Evolutionary conservation across 2,888 invertebrate genomes (phyloP), one percentile per base, ranked within the genome.

Genomic region (Stictocephala bisonia): DNA sequence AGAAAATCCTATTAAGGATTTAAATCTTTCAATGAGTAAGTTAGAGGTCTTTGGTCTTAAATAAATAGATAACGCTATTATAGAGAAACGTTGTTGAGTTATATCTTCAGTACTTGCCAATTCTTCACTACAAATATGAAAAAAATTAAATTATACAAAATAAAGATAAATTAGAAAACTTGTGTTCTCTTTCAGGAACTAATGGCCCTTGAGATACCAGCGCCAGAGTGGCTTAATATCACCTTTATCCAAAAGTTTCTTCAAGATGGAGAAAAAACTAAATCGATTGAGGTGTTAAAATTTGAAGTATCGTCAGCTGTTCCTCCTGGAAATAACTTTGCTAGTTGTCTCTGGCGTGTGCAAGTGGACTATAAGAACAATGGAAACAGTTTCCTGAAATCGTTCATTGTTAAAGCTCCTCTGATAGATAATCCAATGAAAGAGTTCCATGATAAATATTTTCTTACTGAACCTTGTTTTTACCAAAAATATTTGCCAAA

Each of bases 391-490:
- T 1, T 22, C 13, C 1, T 67, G 1, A 20, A 67, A 20, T 67
- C 67, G 20, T 22, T 69, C n/a, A 67, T 67, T 4, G 9, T 67
- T 3, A 67, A 67, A 50, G 40, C 67, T 11, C 27, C 40, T 41
- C 20, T 66, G 2, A 48, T 50, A 18, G 13, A 67, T 7, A 27
- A 50, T 15, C 27, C 7, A 22, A 7, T 44, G 29, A 67, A 67
- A 18, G 67, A 44, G 4, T 7, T 50, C 27, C 6, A 48, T 7
- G 29, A 50, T 6, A 40, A 22, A 9, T 18, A 15, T 44, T n/a
- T 44, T 3, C 15, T 15, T 48, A 50, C 20, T 7, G 67, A 67
- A 26, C 18, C 24, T 18, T 6, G 18, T 13, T 67, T 67, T 29
- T 67, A 67, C 13, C 24, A 48, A 11, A 29, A 67, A 27, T 48